These are phyloP conservation scores for Phalacrocorax pelagicus DNA, from an alignment of 2,113 vertebrate species.

Conservation along the genomic window DNA sequence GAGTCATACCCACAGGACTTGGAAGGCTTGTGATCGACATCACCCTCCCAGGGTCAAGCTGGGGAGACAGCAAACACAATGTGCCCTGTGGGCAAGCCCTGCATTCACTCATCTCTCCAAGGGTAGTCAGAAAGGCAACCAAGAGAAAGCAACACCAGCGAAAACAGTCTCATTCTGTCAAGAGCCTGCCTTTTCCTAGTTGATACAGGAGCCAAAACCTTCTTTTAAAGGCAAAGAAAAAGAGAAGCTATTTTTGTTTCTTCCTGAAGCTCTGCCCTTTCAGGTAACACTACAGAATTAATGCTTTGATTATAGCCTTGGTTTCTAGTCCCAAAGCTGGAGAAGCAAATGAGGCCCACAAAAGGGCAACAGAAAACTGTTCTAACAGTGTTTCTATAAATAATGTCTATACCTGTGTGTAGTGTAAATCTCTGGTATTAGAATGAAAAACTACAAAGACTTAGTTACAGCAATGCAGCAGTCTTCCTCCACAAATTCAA, in stretches of 20 bases:
- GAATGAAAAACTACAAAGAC: conserved; percentile 26
- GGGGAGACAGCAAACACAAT: background rate
- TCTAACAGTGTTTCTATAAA: conserved; percentile 36
- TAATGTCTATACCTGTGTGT: background rate
- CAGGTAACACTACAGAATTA: conserved; percentile 31
- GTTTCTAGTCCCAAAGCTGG: background rate
- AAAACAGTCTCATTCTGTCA: background rate
- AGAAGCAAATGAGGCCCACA: conserved; percentile 31
- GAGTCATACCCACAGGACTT: background rate
- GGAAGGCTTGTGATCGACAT: background rate
- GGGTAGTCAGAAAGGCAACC: background rate
- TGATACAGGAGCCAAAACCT: background rate
- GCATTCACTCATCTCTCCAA: background rate
- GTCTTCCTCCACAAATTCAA: background rate
- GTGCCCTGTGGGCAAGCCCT: background rate
- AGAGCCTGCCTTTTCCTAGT: background rate
- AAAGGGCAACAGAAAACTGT: conserved; percentile 35
- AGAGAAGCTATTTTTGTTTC: conserved; percentile 2
- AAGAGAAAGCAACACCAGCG: background rate
- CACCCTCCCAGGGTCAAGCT: background rate
- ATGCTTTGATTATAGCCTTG: background rate
- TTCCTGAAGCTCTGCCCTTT: background rate
- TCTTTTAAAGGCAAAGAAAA: background rate
- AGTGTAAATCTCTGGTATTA: background rate
- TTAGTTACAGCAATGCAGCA: background rate